Conservation (phyloP, 2,113 vertebrate genomes). For the Cochlearius cochlearius region DNA sequence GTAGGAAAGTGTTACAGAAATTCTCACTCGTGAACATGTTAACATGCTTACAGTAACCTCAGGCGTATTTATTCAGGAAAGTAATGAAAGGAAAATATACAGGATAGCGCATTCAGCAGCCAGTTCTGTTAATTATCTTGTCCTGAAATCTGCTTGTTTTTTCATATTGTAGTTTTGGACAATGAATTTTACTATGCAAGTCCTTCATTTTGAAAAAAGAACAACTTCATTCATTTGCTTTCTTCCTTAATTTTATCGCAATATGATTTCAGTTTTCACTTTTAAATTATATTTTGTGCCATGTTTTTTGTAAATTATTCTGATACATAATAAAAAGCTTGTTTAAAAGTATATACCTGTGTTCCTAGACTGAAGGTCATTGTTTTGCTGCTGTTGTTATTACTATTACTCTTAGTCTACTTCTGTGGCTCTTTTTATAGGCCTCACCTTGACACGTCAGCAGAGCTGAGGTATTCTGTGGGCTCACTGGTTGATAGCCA, state of each 20-base stretch:
- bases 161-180: neutral
- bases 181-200: neutral
- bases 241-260: neutral
- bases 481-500: constrained; percentile 93
- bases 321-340: neutral
- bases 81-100: neutral
- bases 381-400: neutral
- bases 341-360: neutral
- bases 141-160: neutral
- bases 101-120: neutral
- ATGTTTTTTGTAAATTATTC: neutral
- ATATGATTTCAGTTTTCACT: neutral
- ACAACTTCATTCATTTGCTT: neutral
- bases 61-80: neutral
- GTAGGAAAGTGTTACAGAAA: neutral
- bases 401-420: neutral
- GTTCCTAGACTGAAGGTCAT: neutral
- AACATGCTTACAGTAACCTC: neutral
- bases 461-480: constrained; percentile 90
- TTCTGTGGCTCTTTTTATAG: constrained; percentile 63
- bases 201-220: neutral
- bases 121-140: neutral
- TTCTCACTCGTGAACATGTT: neutral
- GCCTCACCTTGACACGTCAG: constrained; percentile 90
- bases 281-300: neutral